Evolutionary conservation across 1,140 invertebrate genomes (phyloP).

Genomic region (Drosophila jambulina): DNA sequence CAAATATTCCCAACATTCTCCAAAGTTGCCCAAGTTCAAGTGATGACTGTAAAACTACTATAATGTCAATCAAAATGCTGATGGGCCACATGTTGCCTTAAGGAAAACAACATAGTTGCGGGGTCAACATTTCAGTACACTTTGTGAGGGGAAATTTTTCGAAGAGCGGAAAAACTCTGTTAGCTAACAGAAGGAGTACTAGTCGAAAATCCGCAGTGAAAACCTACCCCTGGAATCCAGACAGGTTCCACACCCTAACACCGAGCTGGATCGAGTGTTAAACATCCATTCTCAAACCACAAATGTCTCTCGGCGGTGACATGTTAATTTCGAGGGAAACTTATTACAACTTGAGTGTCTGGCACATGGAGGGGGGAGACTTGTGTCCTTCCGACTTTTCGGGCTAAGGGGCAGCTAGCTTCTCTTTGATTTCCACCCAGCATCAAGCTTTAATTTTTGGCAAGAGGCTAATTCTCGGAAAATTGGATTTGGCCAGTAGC

Average conservation of each 20-base stretch:
- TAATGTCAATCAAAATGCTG: slow-evolving; percentile 49
- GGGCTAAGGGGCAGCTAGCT: slow-evolving; percentile 4
- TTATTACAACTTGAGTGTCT: slow-evolving; percentile 64
- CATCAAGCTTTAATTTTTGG: slow-evolving; percentile 63
- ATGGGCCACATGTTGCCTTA: slow-evolving; percentile 58
- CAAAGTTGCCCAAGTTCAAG: slow-evolving; percentile 37
- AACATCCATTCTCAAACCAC: slow-evolving; percentile 43
- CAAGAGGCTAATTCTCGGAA: slow-evolving; percentile 71
- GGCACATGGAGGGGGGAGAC: slow-evolving; percentile 1
- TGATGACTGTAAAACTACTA: slow-evolving; percentile 33
- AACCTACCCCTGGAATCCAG: slow-evolving; percentile 21
- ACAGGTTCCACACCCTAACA: slow-evolving; percentile 10
- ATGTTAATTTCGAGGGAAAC: slow-evolving; percentile 77
- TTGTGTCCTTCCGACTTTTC: slow-evolving; percentile 4
- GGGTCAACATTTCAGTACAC: slow-evolving; percentile 2
- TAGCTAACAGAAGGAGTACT: slow-evolving; percentile 16
- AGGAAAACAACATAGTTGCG: not conserved
- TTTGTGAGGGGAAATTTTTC: slow-evolving; percentile 20
- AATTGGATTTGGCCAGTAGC: slow-evolving; percentile 54
- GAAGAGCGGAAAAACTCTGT: not conserved
- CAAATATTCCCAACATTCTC: slow-evolving; percentile 23
- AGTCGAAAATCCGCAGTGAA: not conserved
- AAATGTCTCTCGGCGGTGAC: slow-evolving; percentile 78
- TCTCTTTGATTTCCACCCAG: slow-evolving; percentile 65
- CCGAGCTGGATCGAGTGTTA: not conserved